Conservation (phyloP, 1,140 invertebrate genomes). For the Hylaeus volcanicus region DNA sequence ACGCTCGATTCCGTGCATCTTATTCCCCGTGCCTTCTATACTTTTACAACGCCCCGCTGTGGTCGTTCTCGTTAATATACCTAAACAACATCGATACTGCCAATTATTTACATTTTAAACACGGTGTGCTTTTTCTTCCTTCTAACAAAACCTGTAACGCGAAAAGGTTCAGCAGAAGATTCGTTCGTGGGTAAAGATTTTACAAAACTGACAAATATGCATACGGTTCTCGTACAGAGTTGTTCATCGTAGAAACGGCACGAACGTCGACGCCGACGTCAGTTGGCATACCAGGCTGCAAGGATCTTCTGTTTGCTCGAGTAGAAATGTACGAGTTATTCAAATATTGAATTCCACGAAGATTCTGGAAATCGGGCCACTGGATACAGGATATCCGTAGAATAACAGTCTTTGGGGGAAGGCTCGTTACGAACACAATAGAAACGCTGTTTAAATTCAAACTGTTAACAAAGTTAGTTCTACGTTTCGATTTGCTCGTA, state of each 20-base stretch:
- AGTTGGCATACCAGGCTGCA: constrained; percentile 18
- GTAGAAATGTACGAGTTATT: constrained; percentile 33
- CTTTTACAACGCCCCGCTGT: background rate
- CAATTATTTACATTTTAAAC: too few species aligned
- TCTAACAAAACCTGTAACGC: too few species aligned
- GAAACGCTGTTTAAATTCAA: constrained; percentile 25
- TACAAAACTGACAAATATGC: background rate
- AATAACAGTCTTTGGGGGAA: constrained; percentile 7
- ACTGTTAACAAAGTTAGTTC: constrained; percentile 32
- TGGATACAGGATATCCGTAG: constrained; percentile 11
- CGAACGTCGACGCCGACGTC: constrained; percentile 19
- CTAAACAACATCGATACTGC: too few species aligned
- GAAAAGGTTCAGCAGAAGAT: background rate
- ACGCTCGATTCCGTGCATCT: too few species aligned
- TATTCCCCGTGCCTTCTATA: background rate
- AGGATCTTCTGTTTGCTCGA: constrained; percentile 32
- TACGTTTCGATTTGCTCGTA: constrained; percentile 28
- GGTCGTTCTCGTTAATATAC: too few species aligned
- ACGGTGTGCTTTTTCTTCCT: too few species aligned
- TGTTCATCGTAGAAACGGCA: background rate
- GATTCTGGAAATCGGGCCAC: constrained; percentile 42
- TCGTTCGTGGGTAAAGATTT: background rate
- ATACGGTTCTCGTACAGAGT: background rate
- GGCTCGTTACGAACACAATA: constrained; percentile 27
- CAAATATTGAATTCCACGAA: constrained; percentile 47